Base-by-base conservation (phyloP, 2,113 vertebrate species). In the Melanerpes formicivorus region DNA sequence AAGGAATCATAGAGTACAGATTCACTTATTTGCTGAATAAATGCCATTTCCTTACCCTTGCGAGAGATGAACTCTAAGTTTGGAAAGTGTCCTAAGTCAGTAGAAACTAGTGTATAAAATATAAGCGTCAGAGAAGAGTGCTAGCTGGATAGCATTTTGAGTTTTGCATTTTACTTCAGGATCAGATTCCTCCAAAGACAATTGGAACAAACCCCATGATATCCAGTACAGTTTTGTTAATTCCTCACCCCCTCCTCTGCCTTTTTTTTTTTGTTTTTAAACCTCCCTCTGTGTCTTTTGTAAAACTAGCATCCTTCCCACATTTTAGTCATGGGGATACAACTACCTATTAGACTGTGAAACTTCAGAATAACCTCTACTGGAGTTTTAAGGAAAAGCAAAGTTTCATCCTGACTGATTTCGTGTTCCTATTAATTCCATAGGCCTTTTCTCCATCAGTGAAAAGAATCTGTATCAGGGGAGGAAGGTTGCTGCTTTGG, bases 191-290 rank as follows among this genome's bases (percentile, higher is more conserved):
- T 77, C 10, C 3, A 6, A 58, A 87, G 59, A 52, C 21, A 50
- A n/a, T 12, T 74, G 42, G 29, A 80, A 63, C 4, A 82, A 83
- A 79, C 12, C 5, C 18, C 26, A 22, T 27, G 26, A 50, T 72
- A 76, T 17, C 11, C 34, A 69, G 50, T 9, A 15, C 22, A 19
- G 26, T 73, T 74, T 46, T 73, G 37, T 26, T 72, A 30, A 75
- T 69, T 14, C 4, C 4, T 8, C 5, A 8, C 14, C 30, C 6
- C 1, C 5, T 6, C 17, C 4, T 2, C 14, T 9, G 10, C 10
- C 13, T 6, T 18, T 62, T 27, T 6, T 19, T 32, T n/a, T 8
- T 30, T 14, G 37, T 32, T n/a, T 8, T 30, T 14, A 37, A 1
- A 55, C 8, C 27, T 2, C 5, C 3, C 4, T 18, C 14, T 42